phyloP scores from a whole-genome alignment of 2,113 vertebrate species.

The Aspidoscelis tigris region DNA sequence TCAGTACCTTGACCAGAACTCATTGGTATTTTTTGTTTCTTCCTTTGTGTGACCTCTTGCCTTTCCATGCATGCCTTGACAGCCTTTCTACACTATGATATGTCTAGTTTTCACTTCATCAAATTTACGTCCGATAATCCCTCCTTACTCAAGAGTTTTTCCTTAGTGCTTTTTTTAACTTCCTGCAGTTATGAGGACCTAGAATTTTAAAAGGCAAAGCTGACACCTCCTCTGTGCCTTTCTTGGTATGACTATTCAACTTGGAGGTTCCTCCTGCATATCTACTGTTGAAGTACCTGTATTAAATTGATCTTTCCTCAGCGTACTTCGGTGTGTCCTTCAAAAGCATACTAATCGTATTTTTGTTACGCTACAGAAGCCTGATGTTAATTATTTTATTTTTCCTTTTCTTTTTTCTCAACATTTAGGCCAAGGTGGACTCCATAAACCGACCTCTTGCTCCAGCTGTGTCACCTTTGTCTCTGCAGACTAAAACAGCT shows the following conservation, averaged over 20 bases:
- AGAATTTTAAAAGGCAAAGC: background rate
- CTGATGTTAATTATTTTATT: slow-evolving; percentile 34
- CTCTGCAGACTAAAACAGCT: slow-evolving; percentile 75
- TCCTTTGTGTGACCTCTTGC: slow-evolving; percentile 32
- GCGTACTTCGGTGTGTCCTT: slow-evolving; percentile 14
- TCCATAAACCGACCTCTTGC: slow-evolving; percentile 80
- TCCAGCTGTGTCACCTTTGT: slow-evolving; percentile 79
- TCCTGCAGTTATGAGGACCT: background rate
- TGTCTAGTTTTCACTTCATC: slow-evolving; percentile 16
- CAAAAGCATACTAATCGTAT: slow-evolving; percentile 4
- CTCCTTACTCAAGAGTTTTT: slow-evolving; percentile 50
- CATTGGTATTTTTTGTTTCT: background rate
- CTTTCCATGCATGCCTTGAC: slow-evolving; percentile 25
- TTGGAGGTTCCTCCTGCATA: background rate
- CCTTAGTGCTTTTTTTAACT: background rate
- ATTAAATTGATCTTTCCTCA: background rate
- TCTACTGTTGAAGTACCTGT: background rate
- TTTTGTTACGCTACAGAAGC: slow-evolving; percentile 44
- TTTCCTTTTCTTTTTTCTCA: slow-evolving; percentile 55
- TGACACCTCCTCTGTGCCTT: background rate
- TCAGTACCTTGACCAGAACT: slow-evolving; percentile 25
- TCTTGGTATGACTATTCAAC: background rate
- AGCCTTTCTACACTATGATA: background rate
- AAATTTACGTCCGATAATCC: slow-evolving; percentile 31
- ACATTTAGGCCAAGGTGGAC: slow-evolving; percentile 83